Percentiles rank a stretch among this genome's conserved stretches.
Evolutionary conservation across 2,888 invertebrate genomes (phyloP).

Genomic region (Drosophila pseudotakahashii): DNA sequence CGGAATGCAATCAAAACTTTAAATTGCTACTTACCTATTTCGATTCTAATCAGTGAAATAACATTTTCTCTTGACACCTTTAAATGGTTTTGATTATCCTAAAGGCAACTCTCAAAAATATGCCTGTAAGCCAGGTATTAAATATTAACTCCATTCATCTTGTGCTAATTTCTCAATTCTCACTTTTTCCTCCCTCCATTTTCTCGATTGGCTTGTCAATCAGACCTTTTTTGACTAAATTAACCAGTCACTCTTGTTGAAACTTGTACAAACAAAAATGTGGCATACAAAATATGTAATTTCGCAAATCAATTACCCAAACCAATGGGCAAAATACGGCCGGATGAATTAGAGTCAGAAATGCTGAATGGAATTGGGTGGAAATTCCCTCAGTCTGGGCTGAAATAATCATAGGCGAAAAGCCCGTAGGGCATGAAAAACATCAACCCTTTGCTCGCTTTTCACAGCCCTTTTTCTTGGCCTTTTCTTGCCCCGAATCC

Average conservation of each 20-base stretch:
- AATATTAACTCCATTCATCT: conserved; percentile 16
- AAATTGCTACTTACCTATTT: background rate
- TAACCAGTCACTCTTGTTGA: conserved; percentile 24
- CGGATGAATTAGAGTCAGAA: background rate
- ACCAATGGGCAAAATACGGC: conserved; percentile 8
- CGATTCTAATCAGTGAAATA: background rate
- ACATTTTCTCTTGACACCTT: conserved; percentile 1
- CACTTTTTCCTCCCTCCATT: background rate
- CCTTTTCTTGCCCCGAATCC: conserved; percentile 31
- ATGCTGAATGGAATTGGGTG: conserved; percentile 27
- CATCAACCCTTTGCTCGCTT: conserved; percentile 24
- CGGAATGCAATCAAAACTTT: background rate
- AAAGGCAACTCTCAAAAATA: background rate
- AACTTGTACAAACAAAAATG: conserved; percentile 23
- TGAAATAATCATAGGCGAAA: conserved; percentile 22
- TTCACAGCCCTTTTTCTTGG: conserved; percentile 21
- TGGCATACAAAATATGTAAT: conserved; percentile 34
- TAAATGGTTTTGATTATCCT: conserved; percentile 4
- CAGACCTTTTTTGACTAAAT: conserved; percentile 24
- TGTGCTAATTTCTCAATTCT: conserved; percentile 3
- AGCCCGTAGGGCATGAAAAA: conserved; percentile 19
- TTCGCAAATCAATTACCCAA: conserved; percentile 50
- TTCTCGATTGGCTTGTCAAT: conserved; percentile 15
- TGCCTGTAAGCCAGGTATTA: conserved; percentile 4
- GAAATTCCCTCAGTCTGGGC: conserved; percentile 6